A percentile compares a stretch with the other conserved stretches of the same genome.
Conservation (phyloP, 1,140 invertebrate species). For the Monochamus saltuarius region DNA sequence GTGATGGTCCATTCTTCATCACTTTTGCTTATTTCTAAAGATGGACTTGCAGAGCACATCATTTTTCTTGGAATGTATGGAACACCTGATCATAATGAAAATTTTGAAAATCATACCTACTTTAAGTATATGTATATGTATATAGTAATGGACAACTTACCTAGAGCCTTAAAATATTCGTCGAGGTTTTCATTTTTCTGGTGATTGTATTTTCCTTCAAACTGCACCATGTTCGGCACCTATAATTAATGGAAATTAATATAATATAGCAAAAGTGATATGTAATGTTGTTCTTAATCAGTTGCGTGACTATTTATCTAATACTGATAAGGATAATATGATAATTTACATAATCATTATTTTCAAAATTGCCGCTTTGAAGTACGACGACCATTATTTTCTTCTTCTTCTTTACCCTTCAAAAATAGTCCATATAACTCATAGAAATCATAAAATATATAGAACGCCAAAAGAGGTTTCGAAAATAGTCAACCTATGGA, state of each 20-base stretch:
- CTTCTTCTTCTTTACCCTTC: too few species aligned
- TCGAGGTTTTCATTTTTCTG: slow-evolving; percentile 63
- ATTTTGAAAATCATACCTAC: slow-evolving; percentile 8
- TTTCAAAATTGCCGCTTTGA: slow-evolving; percentile 14
- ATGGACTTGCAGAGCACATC: slow-evolving; percentile 60
- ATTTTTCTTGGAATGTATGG: slow-evolving; percentile 64
- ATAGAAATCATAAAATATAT: too few species aligned
- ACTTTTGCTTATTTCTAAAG: slow-evolving; percentile 58
- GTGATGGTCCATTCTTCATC: slow-evolving; percentile 59
- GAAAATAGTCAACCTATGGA: too few species aligned
- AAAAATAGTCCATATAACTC: too few species aligned
- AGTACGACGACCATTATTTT: too few species aligned
- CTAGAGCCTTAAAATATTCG: slow-evolving; percentile 61
- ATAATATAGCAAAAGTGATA: too few species aligned
- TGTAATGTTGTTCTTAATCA: too few species aligned
- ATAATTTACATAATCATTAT: background rate
- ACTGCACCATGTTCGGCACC: slow-evolving; percentile 33
- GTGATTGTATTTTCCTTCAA: slow-evolving; percentile 61
- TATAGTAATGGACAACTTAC: slow-evolving; percentile 49
- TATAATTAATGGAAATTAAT: too few species aligned
- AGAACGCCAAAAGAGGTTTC: too few species aligned
- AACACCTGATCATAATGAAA: slow-evolving; percentile 34
- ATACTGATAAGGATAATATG: too few species aligned
- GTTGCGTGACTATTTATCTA: too few species aligned
- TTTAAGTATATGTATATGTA: too few species aligned